Evolutionary conservation across 2,888 invertebrate genomes (phyloP).

Genomic region (Nomada fucata): DNA sequence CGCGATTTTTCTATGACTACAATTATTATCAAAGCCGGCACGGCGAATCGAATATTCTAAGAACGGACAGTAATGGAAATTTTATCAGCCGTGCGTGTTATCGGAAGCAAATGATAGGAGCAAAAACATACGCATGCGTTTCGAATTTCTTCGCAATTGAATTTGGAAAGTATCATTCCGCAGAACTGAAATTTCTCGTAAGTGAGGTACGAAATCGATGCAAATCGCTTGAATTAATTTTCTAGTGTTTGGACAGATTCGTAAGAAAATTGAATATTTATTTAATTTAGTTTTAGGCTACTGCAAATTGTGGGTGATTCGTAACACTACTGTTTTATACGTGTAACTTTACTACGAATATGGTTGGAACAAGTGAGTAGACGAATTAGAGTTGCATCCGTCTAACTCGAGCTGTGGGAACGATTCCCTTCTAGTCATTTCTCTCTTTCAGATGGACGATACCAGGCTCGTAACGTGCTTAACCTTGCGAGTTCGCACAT

Average conservation of each 20-base stretch:
- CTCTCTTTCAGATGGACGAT: slow-evolving; percentile 42
- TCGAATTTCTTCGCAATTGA: background rate
- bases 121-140: background rate
- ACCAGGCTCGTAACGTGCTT: slow-evolving; percentile 22
- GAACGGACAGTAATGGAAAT: background rate
- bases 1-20: background rate
- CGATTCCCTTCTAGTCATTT: slow-evolving; percentile 38
- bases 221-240: too few relatives aligned
- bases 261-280: background rate
- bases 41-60: background rate
- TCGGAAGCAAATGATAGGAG: background rate
- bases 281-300: background rate
- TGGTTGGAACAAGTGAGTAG: slow-evolving; percentile 15
- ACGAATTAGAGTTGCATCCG: slow-evolving; percentile 41
- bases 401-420: slow-evolving; percentile 52
- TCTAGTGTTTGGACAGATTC: too few relatives aligned
- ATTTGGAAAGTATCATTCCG: background rate
- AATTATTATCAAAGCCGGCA: background rate
- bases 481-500: slow-evolving; percentile 49
- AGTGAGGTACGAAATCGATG: too few relatives aligned
- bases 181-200: too few relatives aligned
- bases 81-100: background rate
- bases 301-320: too few relatives aligned
- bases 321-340: background rate
- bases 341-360: slow-evolving; percentile 21